Base-by-base conservation (phyloP, 2,888 invertebrate genomes). In the Stenodema calcarata region DNA sequence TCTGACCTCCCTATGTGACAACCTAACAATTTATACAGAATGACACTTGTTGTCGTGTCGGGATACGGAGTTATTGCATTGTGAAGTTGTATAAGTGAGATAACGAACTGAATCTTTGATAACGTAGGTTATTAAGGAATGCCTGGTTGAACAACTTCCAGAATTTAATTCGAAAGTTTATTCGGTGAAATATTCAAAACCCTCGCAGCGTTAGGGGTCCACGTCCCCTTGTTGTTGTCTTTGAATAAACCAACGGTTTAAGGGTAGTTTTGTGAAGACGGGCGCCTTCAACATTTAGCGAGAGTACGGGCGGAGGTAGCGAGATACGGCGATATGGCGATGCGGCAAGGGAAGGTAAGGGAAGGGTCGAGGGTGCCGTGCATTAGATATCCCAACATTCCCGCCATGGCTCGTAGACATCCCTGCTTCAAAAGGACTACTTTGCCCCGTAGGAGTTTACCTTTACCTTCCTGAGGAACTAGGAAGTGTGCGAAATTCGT, bases 241-340 rank as follows among this genome's bases (percentile, higher is more conserved):
- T 41, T 76, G 76, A 76, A 76, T 76, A 41, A 76, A 41, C 41
- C 30, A 76, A 35, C 76, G 41, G 76, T 42, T 76, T 76, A 35
- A 76, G 76, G 76, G 76, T 42, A 50, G 35, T 76, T 76, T 76
- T 76, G 76, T 41, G 76, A 76, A 30, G 76, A 76, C 76, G 76
- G 76, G 41, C 76, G 76, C 76, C 41, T 76, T 76, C n/a, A 76
- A 76, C 76, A 76, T 76, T 76, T 76, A 76, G 41, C 41, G 28
- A 12, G 76, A 50, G 50, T 50, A n/a, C n/a, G 50, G n/a, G 50
- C 50, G 50, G n/a, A 50, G 50, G 50, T 6, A 50, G 50, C 16
- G 4, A 50, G 50, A 50, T 50, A 50, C n/a, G n/a, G 50, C 44
- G 16, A 44, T 44, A 44, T 50, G 50, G 50, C n/a, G n/a, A n/a